phyloP scores from a whole-genome alignment of 1,140 invertebrate species.

The Lepidurus packardi region DNA sequence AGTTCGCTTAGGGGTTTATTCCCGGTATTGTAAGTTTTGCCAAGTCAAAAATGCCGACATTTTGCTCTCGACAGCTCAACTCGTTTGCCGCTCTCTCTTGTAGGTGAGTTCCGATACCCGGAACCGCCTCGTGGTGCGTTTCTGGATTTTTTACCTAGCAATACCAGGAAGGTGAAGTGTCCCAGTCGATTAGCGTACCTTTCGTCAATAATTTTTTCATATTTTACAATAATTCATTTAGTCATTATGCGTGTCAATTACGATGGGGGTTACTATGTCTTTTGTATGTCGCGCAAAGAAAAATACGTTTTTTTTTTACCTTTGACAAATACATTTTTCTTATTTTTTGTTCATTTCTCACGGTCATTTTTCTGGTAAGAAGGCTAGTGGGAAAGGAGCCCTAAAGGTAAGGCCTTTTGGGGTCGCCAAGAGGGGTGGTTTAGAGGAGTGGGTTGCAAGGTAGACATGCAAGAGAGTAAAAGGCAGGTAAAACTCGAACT shows the following conservation, averaged over 20 bases:
- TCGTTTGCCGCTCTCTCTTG: too few relatives aligned
- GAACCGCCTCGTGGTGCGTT: too few relatives aligned
- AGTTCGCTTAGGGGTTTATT: not conserved
- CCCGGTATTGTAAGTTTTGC: not conserved
- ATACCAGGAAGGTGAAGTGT: too few relatives aligned
- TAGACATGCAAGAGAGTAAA: not conserved
- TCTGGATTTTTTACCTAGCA: too few relatives aligned
- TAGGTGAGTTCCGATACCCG: too few relatives aligned
- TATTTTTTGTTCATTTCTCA: not conserved
- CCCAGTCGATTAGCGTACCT: too few relatives aligned
- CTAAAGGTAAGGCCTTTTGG: slow-evolving; percentile 15
- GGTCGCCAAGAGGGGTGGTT: not conserved
- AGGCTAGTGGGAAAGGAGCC: slow-evolving; percentile 7
- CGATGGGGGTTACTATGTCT: too few relatives aligned
- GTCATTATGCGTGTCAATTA: too few relatives aligned
- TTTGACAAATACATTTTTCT: not conserved
- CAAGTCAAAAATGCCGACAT: too few relatives aligned
- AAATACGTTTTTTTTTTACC: not conserved
- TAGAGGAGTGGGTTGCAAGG: not conserved
- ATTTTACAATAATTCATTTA: too few relatives aligned
- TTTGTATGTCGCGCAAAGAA: not conserved
- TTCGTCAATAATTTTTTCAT: too few relatives aligned
- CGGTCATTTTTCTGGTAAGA: not conserved
- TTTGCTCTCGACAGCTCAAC: too few relatives aligned
- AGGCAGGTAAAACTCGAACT: not conserved